Base-by-base conservation (phyloP, 2,113 vertebrate genomes). In the Lipophrys pholis region DNA sequence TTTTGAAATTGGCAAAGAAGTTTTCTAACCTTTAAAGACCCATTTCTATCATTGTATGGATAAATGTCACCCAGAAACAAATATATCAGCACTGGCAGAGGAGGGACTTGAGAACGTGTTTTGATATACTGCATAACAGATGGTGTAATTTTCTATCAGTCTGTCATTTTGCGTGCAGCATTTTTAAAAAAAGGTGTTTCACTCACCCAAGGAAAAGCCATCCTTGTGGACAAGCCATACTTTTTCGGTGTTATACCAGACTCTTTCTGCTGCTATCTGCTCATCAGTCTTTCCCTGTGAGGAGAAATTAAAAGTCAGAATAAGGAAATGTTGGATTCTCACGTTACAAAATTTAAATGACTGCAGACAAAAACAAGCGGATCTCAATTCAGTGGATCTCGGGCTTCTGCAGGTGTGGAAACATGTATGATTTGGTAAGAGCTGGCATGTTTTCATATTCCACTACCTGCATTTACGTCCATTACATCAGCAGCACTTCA, bases 221-320 rank as follows among this genome's bases (percentile, higher is more conserved):
- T 99, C 97, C 77, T 94, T 97, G 93, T 99, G 98, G 78, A 98
- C 94, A 62, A 99, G 95, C 98, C 97, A 99, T 88, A 98, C 96
- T 88, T 96, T 98, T 49, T 98, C 97, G 0, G 95, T 96, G 85
- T 96, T 94, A 0, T 96, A 96, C 98, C 98, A 99, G 61, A 94
- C 92, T 88, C 93, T 95, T 70, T 99, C 97, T 0, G 95, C 93
- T 0, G 94, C 92, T 5, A 97, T 95, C 92, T 99, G 96, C 80
- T 97, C 96, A 85, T 99, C 97, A 0, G 96, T 96, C 92, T 97
- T 97, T 43, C 93, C 95, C 97, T 99, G 73, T 63, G 11, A 50
- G 14, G 60, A 46, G 3, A 73, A 10, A 9, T 8, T 5, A 39
- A 58, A 15, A 51, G 51, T 53, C 42, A 80, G 11, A 17, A 52